A percentile compares a stretch with the other conserved stretches of the same genome.
Evolutionary conservation across 2,113 vertebrate species (phyloP).

Genomic region (Alectura lathami): DNA sequence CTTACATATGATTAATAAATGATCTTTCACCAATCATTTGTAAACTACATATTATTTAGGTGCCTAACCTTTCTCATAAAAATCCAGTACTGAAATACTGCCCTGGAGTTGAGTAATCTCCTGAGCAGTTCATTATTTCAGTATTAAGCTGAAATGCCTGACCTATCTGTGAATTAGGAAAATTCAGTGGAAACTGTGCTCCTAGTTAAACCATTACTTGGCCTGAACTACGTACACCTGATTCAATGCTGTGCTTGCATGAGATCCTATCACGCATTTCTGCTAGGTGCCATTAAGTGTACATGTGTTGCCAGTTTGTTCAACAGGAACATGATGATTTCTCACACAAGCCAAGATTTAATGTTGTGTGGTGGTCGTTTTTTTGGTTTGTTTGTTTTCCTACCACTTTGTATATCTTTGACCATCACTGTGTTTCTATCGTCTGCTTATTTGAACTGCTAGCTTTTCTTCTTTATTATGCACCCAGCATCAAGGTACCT

Average conservation of each 20-base stretch:
- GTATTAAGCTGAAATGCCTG: not conserved
- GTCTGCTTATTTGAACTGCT: not conserved
- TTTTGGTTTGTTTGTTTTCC: not conserved
- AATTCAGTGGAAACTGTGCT: not conserved
- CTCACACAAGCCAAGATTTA: not conserved
- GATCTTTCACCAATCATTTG: not conserved
- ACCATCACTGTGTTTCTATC: not conserved
- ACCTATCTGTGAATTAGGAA: not conserved
- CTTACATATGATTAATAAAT: not conserved
- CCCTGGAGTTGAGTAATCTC: not conserved
- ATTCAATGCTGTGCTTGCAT: not conserved
- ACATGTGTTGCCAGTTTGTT: not conserved
- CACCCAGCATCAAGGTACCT: not conserved
- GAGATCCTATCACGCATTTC: not conserved
- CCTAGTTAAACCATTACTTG: not conserved
- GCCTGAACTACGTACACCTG: not conserved
- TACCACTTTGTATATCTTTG: not conserved
- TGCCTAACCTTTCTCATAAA: fast-evolving
- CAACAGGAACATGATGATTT: not conserved
- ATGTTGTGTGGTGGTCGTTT: not conserved
- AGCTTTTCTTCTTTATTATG: not conserved
- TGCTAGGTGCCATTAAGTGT: not conserved
- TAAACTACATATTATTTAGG: too few relatives aligned
- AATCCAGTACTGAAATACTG: not conserved
- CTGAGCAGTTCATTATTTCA: not conserved